These are phyloP conservation scores for Takifugu rubripes DNA, from an alignment of 2,797 vertebrate species.

Conservation along the genomic window DNA sequence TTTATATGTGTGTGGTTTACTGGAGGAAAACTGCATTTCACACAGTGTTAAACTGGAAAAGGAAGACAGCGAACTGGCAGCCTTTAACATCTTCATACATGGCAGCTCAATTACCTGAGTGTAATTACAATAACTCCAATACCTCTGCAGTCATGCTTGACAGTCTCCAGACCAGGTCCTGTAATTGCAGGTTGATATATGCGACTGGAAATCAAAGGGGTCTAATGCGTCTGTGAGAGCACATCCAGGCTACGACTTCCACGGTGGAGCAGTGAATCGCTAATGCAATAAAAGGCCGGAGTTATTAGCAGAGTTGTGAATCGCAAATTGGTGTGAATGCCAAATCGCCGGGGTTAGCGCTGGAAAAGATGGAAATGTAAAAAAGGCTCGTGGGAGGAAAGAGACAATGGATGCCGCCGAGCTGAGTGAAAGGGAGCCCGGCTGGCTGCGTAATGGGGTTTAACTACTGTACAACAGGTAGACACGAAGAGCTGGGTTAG, in stretches of 20 bases:
- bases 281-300: conserved; percentile 77
- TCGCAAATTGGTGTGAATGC: conserved; percentile 79
- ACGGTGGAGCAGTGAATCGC: conserved; percentile 63
- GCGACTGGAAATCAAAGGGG: conserved; percentile 76
- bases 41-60: conserved; percentile 25
- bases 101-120: conserved; percentile 81
- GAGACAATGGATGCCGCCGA: conserved; percentile 49
- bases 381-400: conserved; percentile 44
- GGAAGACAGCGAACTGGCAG: conserved; percentile 65
- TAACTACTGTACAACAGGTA: conserved; percentile 34
- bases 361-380: conserved; percentile 60
- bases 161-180: conserved; percentile 78
- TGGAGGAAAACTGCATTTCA: conserved; percentile 41
- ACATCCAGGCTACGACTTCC: conserved; percentile 38
- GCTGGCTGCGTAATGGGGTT: conserved; percentile 27
- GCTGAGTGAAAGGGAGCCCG: conserved; percentile 22
- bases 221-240: conserved; percentile 49
- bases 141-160: conserved; percentile 79
- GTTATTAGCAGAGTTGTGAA: conserved; percentile 76
- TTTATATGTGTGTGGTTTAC: conserved; percentile 29
- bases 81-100: conserved; percentile 78
- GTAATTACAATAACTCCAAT: conserved; percentile 83
- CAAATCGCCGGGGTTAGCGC: conserved; percentile 70
- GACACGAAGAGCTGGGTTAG: conserved; percentile 12
- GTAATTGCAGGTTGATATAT: conserved; percentile 82